These are phyloP conservation scores for Bos indicus DNA, from an alignment of 2,113 vertebrate genomes.

Conservation along the genomic window DNA sequence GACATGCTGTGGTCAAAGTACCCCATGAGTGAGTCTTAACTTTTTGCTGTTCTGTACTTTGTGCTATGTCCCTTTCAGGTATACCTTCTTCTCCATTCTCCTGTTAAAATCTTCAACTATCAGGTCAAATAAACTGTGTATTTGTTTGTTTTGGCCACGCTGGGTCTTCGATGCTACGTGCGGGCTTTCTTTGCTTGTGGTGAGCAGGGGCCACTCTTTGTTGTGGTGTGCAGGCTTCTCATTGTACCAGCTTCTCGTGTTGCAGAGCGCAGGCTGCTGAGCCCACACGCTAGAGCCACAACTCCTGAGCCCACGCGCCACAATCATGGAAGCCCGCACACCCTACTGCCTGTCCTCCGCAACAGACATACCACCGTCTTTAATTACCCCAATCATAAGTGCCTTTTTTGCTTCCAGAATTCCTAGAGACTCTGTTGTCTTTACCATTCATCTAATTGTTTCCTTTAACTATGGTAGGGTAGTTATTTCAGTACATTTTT, in stretches of 20 bases:
- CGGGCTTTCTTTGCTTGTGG: background rate
- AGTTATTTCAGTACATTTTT: background rate
- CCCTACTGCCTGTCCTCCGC: background rate
- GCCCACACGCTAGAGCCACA: rapidly evolving
- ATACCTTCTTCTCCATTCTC: background rate
- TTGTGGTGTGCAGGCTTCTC: background rate
- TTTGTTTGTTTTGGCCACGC: background rate
- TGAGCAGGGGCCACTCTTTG: background rate
- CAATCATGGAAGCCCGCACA: rapidly evolving
- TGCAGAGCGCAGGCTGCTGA: rapidly evolving
- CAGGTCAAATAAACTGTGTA: background rate
- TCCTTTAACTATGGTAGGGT: background rate
- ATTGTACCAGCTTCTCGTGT: background rate
- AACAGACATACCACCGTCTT: background rate
- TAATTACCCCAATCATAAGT: background rate
- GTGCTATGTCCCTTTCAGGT: background rate
- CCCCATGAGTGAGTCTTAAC: background rate
- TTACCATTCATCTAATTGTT: background rate
- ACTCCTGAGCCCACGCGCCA: background rate
- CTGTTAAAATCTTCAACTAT: background rate
- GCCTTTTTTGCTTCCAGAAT: background rate
- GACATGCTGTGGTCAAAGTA: background rate
- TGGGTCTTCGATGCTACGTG: background rate
- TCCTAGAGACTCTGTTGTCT: background rate
- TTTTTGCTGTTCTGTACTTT: background rate